Evolutionary conservation across 2,888 invertebrate genomes (phyloP).

Genomic region (Macaria notata): DNA sequence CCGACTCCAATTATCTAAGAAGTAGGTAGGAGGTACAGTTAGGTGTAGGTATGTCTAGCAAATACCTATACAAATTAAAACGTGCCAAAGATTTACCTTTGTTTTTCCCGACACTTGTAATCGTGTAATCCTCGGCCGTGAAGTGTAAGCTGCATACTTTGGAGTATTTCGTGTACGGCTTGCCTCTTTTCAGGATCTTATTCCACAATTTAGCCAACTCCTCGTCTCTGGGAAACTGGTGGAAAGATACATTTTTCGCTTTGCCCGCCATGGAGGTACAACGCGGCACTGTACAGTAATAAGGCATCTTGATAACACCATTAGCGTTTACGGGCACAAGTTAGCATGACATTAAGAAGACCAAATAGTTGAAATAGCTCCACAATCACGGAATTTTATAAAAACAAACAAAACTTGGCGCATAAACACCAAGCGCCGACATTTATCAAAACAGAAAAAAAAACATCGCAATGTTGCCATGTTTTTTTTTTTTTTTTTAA

Average conservation of each 20-base stretch:
- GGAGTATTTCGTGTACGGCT: constrained; percentile 77
- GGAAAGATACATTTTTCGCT: constrained; percentile 76
- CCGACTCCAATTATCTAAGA: constrained; percentile 18
- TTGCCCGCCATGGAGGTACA: constrained; percentile 79
- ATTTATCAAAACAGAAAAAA: constrained; percentile 55
- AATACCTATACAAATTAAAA: constrained; percentile 32
- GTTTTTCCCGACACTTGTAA: constrained; percentile 72
- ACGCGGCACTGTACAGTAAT: constrained; percentile 77
- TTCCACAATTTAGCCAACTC: constrained; percentile 73
- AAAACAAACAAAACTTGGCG: constrained; percentile 74
- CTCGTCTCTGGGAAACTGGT: constrained; percentile 73
- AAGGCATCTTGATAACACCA: constrained; percentile 67
- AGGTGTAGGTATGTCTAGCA: constrained; percentile 15
- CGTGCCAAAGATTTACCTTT: constrained; percentile 56
- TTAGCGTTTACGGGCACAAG: constrained; percentile 41
- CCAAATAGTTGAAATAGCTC: constrained; percentile 31
- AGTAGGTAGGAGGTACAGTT: constrained; percentile 16
- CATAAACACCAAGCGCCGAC: constrained; percentile 70
- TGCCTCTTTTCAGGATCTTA: constrained; percentile 70
- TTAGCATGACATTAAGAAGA: constrained; percentile 47
- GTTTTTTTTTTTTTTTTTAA: no score
- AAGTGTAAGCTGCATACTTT: constrained; percentile 79
- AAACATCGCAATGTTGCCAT: background rate
- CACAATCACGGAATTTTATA: constrained; percentile 40
- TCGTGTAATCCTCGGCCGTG: constrained; percentile 69